Evolutionary conservation across 2,797 vertebrate genomes (phyloP).

Genomic region (Synaphobranchus kaupii): DNA sequence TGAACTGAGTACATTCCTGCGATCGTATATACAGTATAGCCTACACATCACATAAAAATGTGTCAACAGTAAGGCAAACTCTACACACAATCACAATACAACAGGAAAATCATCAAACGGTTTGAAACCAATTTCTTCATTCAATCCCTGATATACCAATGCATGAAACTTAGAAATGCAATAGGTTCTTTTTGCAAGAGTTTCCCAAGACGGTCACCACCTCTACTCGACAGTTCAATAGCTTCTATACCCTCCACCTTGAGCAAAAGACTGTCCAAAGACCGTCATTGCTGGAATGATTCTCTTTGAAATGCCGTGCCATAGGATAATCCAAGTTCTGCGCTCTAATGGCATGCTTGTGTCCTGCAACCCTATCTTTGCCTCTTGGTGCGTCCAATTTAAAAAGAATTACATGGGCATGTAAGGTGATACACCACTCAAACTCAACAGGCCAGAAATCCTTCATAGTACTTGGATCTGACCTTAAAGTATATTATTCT

Average conservation of each 20-base stretch:
- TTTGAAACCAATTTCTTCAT: too few species aligned
- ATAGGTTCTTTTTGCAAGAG: background rate
- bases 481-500: background rate
- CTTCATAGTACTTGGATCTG: background rate
- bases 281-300: background rate
- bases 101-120: too few species aligned
- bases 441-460: background rate
- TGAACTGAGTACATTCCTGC: too few species aligned
- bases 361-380: background rate
- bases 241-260: background rate
- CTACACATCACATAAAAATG: too few species aligned
- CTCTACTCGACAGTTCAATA: background rate
- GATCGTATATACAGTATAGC: too few species aligned
- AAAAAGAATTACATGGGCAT: background rate
- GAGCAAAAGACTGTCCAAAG: background rate
- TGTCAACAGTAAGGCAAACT: too few species aligned
- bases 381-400: background rate
- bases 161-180: too few species aligned
- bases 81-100: too few species aligned
- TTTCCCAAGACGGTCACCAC: background rate
- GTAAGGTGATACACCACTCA: background rate
- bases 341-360: background rate
- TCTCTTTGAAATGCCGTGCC: background rate
- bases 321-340: background rate
- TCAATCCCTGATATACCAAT: too few species aligned